Evolutionary conservation across 2,888 invertebrate genomes (phyloP).

Genomic region (Thymelicus sylvestris): DNA sequence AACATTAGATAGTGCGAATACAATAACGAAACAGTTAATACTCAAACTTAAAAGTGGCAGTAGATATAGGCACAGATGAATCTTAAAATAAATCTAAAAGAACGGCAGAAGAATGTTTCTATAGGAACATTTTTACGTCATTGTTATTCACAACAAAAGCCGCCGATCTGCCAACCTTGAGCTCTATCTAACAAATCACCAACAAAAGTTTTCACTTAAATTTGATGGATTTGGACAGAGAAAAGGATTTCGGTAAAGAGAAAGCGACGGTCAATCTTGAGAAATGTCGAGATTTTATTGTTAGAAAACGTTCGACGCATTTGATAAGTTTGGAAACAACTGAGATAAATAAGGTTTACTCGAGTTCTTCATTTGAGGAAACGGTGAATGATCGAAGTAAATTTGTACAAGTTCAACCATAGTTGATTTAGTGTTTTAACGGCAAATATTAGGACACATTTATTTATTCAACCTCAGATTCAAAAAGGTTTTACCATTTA

Average conservation of each 20-base stretch:
- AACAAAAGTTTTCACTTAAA: constrained; percentile 31
- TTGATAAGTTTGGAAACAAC: constrained; percentile 17
- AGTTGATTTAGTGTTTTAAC: not conserved
- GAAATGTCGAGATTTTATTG: constrained; percentile 14
- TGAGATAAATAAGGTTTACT: constrained; percentile 15
- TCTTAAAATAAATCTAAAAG: not conserved
- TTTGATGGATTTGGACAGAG: constrained; percentile 30
- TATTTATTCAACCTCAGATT: no score
- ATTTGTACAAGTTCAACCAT: not conserved
- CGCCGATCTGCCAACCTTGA: constrained; percentile 6
- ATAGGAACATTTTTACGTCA: constrained; percentile 15
- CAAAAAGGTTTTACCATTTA: no score
- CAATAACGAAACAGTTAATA: no score
- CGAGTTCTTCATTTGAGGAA: not conserved
- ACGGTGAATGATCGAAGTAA: not conserved
- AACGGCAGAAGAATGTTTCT: not conserved
- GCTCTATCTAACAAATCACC: constrained; percentile 15
- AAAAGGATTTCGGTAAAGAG: constrained; percentile 11
- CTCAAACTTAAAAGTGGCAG: not conserved
- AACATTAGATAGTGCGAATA: no score
- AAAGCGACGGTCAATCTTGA: constrained; percentile 31
- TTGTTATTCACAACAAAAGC: constrained; percentile 22
- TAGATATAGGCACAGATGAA: not conserved
- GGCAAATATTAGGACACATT: no score
- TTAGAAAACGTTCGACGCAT: constrained; percentile 6